Evolutionary conservation across 2,888 invertebrate species (phyloP).

Genomic region (Macrophya alboannulata): DNA sequence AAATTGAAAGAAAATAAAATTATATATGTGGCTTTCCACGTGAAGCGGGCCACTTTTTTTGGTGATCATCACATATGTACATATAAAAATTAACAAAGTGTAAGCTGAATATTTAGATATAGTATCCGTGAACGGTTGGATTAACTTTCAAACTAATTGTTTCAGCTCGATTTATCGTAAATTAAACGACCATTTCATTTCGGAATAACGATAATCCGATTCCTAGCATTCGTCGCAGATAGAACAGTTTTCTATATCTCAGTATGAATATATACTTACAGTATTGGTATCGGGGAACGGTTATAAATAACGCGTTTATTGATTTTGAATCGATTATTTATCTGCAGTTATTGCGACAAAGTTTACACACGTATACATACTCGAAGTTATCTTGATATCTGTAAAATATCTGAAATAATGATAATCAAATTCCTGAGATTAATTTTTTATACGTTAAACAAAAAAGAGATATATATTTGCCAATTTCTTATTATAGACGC

Average conservation of each 20-base stretch:
- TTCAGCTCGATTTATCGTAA: constrained; percentile 34
- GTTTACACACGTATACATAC: background rate
- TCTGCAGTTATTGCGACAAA: background rate
- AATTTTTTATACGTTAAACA: background rate
- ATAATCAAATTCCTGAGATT: background rate
- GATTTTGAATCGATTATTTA: background rate
- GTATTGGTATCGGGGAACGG: background rate
- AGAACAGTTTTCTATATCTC: background rate
- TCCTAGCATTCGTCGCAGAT: background rate
- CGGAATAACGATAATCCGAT: constrained; percentile 25
- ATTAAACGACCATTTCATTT: constrained; percentile 18
- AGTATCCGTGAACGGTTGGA: background rate
- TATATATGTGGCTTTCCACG: no score
- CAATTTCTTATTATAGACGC: background rate
- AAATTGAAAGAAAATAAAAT: no score
- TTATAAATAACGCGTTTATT: background rate
- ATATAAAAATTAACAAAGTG: no score
- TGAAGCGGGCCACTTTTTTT: no score
- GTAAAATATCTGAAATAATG: no score
- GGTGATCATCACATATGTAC: no score
- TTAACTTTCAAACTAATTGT: constrained; percentile 15
- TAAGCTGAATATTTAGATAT: background rate
- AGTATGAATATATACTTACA: background rate
- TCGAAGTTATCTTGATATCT: background rate
- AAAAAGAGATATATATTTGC: background rate